These are phyloP conservation scores for Pristionchus mayeri DNA, from an alignment of 2,888 invertebrate species.

Conservation along the genomic window DNA sequence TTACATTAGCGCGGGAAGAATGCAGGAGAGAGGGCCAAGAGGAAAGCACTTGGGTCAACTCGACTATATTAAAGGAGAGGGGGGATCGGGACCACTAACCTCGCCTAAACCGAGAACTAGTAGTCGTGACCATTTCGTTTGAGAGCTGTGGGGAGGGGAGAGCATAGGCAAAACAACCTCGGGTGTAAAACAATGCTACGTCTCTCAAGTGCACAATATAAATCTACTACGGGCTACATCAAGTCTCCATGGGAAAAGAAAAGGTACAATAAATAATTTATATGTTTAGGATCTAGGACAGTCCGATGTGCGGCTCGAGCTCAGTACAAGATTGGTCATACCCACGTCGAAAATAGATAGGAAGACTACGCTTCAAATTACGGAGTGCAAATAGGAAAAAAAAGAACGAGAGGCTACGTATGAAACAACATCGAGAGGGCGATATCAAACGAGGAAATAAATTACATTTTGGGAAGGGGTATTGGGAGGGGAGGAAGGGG, in stretches of 20 bases:
- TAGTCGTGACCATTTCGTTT: slow-evolving; percentile 8
- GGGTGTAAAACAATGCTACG: slow-evolving; percentile 35
- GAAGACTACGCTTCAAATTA: not conserved
- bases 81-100: not conserved
- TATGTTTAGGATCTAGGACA: slow-evolving; percentile 34
- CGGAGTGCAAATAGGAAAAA: not conserved
- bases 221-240: slow-evolving; percentile 31
- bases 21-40: slow-evolving; percentile 8
- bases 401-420: slow-evolving; percentile 11
- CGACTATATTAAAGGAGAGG: slow-evolving; percentile 33
- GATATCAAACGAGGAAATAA: slow-evolving; percentile 38
- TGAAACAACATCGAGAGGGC: slow-evolving; percentile 29
- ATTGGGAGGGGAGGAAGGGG: not conserved
- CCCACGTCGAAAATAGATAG: not conserved
- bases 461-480: not conserved
- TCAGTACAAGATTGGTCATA: slow-evolving; percentile 48
- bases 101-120: slow-evolving; percentile 15
- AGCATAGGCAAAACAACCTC: slow-evolving; percentile 11
- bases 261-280: slow-evolving; percentile 44
- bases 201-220: slow-evolving; percentile 10
- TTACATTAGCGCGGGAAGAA: slow-evolving; percentile 39
- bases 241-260: not conserved
- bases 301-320: slow-evolving; percentile 5
- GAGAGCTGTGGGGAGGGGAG: not conserved
- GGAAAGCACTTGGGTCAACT: slow-evolving; percentile 32